Percentiles rank a stretch among this genome's conserved stretches.
Conservation (phyloP, 1,140 invertebrate species). For the Sinella curviseta region DNA sequence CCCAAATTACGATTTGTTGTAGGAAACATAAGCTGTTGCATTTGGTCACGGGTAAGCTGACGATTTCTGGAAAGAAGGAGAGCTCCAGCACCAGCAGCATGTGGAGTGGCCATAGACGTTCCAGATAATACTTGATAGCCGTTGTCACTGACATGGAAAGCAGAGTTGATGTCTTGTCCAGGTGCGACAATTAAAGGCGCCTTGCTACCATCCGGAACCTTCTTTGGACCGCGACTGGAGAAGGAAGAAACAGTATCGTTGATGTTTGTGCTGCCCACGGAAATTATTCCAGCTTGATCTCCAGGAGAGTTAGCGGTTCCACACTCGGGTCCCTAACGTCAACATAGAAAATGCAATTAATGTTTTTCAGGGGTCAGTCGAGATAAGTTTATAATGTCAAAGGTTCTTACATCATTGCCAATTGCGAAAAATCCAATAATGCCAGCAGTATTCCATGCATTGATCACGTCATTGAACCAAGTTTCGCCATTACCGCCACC, state of each 20-base stretch:
- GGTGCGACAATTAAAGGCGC: slow-evolving; percentile 24
- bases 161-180: slow-evolving; percentile 8
- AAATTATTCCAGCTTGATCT: slow-evolving; percentile 19
- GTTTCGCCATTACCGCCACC: slow-evolving; percentile 30
- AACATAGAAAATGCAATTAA: background rate
- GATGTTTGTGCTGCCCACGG: slow-evolving; percentile 22
- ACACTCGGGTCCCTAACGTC: slow-evolving; percentile 37
- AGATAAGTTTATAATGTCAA: no score
- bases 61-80: background rate
- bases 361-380: no score
- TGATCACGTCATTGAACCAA: slow-evolving; percentile 31
- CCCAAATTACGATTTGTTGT: background rate
- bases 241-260: slow-evolving; percentile 21
- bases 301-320: slow-evolving; percentile 25
- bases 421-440: slow-evolving; percentile 39
- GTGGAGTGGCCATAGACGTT: slow-evolving; percentile 3
- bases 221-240: slow-evolving; percentile 27
- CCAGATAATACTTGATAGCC: background rate
- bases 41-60: background rate
- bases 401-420: background rate
- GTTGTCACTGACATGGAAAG: slow-evolving; percentile 6
- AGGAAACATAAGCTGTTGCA: background rate
- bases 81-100: background rate
- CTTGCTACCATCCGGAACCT: background rate
- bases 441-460: slow-evolving; percentile 27